A percentile compares a stretch with the other conserved stretches of the same genome.
phyloP scores from a whole-genome alignment of 1,140 invertebrate species.

The Periplaneta americana region DNA sequence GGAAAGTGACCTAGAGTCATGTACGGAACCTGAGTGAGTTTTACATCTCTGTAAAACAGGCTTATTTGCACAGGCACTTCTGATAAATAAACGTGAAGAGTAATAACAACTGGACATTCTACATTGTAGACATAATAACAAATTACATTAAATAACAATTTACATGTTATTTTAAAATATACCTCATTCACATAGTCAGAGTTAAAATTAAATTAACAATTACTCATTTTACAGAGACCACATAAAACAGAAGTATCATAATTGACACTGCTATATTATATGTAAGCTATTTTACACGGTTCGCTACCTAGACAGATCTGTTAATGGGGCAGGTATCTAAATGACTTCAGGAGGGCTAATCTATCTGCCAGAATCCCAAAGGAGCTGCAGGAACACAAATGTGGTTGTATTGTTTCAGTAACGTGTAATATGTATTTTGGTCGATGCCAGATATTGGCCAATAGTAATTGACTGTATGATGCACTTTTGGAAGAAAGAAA shows the following conservation, averaged over 20 bases:
- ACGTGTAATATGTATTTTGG: too few relatives aligned
- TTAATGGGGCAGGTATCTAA: too few relatives aligned
- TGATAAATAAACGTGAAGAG: neutral
- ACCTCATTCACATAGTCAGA: neutral
- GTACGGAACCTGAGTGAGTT: neutral
- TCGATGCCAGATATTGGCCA: too few relatives aligned
- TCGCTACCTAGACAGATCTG: too few relatives aligned
- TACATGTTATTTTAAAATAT: neutral
- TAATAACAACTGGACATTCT: neutral
- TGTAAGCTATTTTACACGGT: neutral
- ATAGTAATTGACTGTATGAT: too few relatives aligned
- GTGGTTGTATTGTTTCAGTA: too few relatives aligned
- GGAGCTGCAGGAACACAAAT: too few relatives aligned
- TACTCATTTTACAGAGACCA: neutral
- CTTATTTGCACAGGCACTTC: neutral
- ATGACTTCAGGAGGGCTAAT: too few relatives aligned
- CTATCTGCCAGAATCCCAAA: too few relatives aligned
- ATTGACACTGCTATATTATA: neutral
- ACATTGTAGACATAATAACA: neutral
- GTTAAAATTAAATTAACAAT: neutral
- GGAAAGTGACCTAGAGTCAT: neutral
- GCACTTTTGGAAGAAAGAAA: too few relatives aligned
- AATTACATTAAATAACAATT: neutral
- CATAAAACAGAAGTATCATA: neutral
- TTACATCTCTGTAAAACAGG: neutral